Evolutionary conservation across 2,113 vertebrate species (phyloP).

Genomic region (Columbina picui): DNA sequence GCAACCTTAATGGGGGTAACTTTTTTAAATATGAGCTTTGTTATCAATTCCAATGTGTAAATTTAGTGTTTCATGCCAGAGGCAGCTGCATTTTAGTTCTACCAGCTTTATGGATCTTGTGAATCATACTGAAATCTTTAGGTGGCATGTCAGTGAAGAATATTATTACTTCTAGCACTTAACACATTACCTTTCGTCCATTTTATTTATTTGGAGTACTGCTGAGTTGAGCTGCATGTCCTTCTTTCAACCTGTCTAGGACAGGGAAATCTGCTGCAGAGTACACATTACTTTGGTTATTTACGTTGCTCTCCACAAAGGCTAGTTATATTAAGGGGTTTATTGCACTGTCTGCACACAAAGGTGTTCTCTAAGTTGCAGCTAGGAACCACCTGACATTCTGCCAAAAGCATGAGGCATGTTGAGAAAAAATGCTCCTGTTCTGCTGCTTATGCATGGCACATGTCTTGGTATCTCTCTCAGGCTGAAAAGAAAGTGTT

Average conservation of each 20-base stretch:
- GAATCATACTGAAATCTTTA: slow-evolving; percentile 45
- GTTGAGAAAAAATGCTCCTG: background rate
- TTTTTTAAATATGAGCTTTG: background rate
- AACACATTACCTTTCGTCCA: background rate
- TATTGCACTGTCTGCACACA: background rate
- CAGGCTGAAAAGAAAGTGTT: background rate
- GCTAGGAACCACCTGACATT: background rate
- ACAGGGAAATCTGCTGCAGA: background rate
- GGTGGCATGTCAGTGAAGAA: background rate
- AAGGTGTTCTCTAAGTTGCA: background rate
- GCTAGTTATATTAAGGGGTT: background rate
- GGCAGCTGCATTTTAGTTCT: slow-evolving; percentile 17
- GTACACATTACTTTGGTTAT: background rate
- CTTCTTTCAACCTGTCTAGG: background rate
- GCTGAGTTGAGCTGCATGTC: background rate
- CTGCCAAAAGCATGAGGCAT: background rate
- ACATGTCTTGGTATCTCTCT: background rate
- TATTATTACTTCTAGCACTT: background rate
- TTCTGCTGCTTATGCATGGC: background rate
- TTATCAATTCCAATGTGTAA: slow-evolving; percentile 10
- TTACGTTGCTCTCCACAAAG: background rate
- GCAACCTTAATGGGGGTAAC: background rate
- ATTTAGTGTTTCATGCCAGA: background rate
- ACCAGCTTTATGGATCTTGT: slow-evolving; percentile 23
- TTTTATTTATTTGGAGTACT: slow-evolving; percentile 35